A percentile compares a stretch with the other conserved stretches of the same genome.
Evolutionary conservation across 2,113 vertebrate species (phyloP).

Genomic region (Urocolius indicus): DNA sequence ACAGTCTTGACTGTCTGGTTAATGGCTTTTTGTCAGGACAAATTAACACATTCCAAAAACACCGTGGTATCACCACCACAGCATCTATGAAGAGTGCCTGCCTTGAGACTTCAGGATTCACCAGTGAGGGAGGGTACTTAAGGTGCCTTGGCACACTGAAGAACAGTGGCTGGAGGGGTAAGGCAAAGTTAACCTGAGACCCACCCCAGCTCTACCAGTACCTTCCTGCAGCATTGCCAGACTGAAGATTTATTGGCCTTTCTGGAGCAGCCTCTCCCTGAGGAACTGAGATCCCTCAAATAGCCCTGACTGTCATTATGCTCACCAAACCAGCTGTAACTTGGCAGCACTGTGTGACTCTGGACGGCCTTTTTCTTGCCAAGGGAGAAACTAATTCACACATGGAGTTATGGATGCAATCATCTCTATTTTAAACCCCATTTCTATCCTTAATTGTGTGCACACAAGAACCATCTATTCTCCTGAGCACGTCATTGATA

Average conservation of each 20-base stretch:
- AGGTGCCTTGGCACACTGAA: background rate
- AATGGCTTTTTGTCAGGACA: conserved; percentile 35
- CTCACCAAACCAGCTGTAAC: background rate
- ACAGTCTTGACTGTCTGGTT: background rate
- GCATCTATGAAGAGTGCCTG: background rate
- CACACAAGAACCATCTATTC: background rate
- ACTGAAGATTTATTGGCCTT: rapidly evolving
- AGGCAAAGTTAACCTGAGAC: background rate
- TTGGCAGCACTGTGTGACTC: background rate
- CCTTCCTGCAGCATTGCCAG: background rate
- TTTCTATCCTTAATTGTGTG: background rate
- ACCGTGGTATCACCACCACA: background rate
- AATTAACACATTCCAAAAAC: conserved; percentile 1
- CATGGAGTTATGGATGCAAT: background rate
- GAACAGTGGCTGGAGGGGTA: rapidly evolving
- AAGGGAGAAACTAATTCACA: background rate
- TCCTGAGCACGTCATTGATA: background rate
- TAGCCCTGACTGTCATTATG: background rate
- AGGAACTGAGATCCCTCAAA: background rate
- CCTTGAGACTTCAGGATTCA: background rate
- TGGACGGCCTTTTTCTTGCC: background rate
- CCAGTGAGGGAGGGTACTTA: too few species aligned
- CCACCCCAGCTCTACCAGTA: background rate
- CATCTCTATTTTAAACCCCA: background rate
- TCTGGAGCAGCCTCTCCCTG: background rate